Percentiles rank a stretch among this genome's conserved stretches.
phyloP scores from a whole-genome alignment of 2,888 invertebrate species.

The Athetis lepigone region DNA sequence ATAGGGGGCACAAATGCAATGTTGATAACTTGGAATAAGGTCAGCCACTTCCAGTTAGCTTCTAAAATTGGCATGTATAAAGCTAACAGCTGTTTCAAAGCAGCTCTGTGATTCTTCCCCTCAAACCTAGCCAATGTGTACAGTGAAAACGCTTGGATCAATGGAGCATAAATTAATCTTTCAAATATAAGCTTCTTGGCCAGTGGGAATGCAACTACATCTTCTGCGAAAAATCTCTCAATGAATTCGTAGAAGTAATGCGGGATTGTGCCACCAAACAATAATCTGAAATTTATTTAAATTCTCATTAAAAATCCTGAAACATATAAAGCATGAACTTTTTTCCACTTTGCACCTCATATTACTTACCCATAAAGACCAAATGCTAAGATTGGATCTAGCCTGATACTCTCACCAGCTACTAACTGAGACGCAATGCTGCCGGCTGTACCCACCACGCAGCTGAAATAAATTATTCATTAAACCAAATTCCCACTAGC shows the following conservation, averaged over 20 bases:
- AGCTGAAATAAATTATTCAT: constrained; percentile 87
- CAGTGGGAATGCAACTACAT: constrained; percentile 88
- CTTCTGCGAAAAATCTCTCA: constrained; percentile 91
- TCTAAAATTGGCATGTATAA: constrained; percentile 92
- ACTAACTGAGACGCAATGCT: constrained; percentile 94
- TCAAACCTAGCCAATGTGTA: constrained; percentile 94
- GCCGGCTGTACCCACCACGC: constrained; percentile 93
- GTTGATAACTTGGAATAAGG: constrained; percentile 94
- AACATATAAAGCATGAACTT: too few species aligned
- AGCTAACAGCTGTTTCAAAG: constrained; percentile 91
- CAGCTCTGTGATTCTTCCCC: constrained; percentile 93
- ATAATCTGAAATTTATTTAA: constrained; percentile 86
- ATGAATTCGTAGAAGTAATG: constrained; percentile 94
- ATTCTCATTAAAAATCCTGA: too few species aligned
- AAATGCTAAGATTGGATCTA: constrained; percentile 93
- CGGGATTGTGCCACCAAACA: constrained; percentile 95
- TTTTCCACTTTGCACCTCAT: not conserved
- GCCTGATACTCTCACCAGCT: constrained; percentile 91
- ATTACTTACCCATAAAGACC: constrained; percentile 93
- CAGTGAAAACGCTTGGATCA: constrained; percentile 93
- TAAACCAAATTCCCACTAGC: not conserved
- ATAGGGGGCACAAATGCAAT: constrained; percentile 94
- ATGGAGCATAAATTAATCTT: constrained; percentile 93
- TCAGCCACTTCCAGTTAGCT: constrained; percentile 95
- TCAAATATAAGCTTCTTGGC: constrained; percentile 93